These are phyloP conservation scores for Steinernema feltiae DNA, from an alignment of 1,140 invertebrate species.

Conservation along the genomic window DNA sequence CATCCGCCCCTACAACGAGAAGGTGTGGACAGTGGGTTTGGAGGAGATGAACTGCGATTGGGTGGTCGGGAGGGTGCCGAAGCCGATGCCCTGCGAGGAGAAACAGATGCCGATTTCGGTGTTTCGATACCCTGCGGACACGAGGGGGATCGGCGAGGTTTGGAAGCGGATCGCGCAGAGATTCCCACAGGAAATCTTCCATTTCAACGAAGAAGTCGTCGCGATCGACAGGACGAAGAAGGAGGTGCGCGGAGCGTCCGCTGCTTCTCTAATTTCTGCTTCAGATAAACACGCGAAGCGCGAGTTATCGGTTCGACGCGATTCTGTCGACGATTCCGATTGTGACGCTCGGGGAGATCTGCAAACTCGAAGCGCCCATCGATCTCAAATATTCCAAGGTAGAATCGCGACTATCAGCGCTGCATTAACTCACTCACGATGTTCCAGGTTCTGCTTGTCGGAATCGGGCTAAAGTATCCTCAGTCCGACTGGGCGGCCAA, in stretches of 20 bases:
- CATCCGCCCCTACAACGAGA: conserved; percentile 32
- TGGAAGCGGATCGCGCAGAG: conserved; percentile 25
- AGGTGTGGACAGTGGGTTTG: conserved; percentile 30
- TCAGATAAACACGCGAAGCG: conserved; percentile 17
- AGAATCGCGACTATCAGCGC: background rate
- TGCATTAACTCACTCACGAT: background rate
- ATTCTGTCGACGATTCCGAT: conserved; percentile 29
- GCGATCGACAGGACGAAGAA: conserved; percentile 23
- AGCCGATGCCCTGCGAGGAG: conserved; percentile 21
- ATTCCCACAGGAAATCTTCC: conserved; percentile 22
- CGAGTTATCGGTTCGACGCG: conserved; percentile 14
- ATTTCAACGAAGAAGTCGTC: conserved; percentile 17
- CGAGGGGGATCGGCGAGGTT: conserved; percentile 28
- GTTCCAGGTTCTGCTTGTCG: conserved; percentile 21
- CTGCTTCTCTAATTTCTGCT: conserved; percentile 21
- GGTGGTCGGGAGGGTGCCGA: conserved; percentile 25
- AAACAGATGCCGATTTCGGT: conserved; percentile 15
- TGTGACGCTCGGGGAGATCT: conserved; percentile 22
- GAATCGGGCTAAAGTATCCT: conserved; percentile 27
- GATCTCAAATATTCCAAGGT: conserved; percentile 29
- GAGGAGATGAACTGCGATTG: conserved; percentile 29
- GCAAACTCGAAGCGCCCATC: background rate
- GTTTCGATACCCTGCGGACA: conserved; percentile 26
- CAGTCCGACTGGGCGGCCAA: conserved; percentile 21
- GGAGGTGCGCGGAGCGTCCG: conserved; percentile 5